Evolutionary conservation across 2,888 invertebrate genomes (phyloP), one percentile per base, ranked within the genome.

Genomic region (Diarsia mendica): DNA sequence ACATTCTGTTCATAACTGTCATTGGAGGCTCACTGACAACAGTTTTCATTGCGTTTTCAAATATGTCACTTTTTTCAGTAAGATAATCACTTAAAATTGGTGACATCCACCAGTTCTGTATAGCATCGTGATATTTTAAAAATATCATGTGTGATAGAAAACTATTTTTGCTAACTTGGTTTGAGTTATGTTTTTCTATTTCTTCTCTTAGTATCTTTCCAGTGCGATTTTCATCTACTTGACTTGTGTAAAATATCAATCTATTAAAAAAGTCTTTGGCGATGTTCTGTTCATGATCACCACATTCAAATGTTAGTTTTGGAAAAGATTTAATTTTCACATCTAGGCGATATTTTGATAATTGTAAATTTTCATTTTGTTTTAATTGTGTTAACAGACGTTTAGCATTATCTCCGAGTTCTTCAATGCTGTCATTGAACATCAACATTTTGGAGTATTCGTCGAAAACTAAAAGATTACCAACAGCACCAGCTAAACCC

Each of bases 1-100:
- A 66, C 66, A 66, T 49, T 66, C 28, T 66, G 66, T 48, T 66
- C 66, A 66, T 66, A 66, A 49, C 66, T 20, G 66, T 66, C 28
- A 66, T 49, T 28, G 49, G 66, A 49, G 66, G 20, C 20, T 66
- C 49, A 49, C 49, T 49, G 20, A 66, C 49, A 33, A 66, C 49
- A 23, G 13, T 33, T 20, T 66, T 66, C 66, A 49, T 66, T 11
- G 66, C 66, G 18, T 66, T 13, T 3, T 28, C 20, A 20, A 28
- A 66, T 48, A 66, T 66, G 1, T 66, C 6, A 66, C 20, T 66
- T 49, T 66, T 18, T 8, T 66, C 20, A 49, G 66, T 66, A 33
- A 66, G 28, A 33, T 66, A 66, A 28, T 28, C 3, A 1, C 13
- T 18, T 18, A 33, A 33, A 48, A 11, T 48, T 6, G 65, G 48